Evolutionary conservation across 2,797 vertebrate species (phyloP).

Genomic region (Microhierax caerulescens): DNA sequence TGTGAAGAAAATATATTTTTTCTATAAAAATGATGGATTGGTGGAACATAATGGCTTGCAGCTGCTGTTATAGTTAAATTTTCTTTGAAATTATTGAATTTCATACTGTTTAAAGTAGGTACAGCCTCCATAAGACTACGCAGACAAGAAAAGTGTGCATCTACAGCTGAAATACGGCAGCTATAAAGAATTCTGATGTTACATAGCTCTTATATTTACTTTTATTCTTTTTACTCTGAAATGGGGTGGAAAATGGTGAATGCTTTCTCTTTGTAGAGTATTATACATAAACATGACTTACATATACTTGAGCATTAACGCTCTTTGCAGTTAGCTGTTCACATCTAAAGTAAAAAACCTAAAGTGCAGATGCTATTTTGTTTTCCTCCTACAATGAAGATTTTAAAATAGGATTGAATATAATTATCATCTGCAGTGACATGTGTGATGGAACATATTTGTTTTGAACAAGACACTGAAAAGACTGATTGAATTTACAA

Average conservation of each 20-base stretch:
- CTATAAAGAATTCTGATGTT: background rate
- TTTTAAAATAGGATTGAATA: conserved; percentile 1
- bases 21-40: conserved; percentile 36
- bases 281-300: background rate
- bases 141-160: background rate
- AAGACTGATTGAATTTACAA: background rate
- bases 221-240: background rate
- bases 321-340: background rate
- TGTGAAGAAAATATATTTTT: conserved; percentile 12
- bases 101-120: background rate
- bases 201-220: background rate
- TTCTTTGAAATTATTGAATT: conserved; percentile 36
- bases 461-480: background rate
- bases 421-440: background rate
- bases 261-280: background rate
- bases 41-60: conserved; percentile 37
- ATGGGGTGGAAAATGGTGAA: background rate
- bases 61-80: conserved; percentile 14
- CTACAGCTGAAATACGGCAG: background rate
- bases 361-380: background rate
- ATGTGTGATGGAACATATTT: background rate
- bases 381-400: conserved; percentile 1
- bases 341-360: background rate
- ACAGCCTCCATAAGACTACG: background rate
- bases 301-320: background rate